Conservation (phyloP, 1,140 invertebrate genomes). For the Dufourea novaeangliae region DNA sequence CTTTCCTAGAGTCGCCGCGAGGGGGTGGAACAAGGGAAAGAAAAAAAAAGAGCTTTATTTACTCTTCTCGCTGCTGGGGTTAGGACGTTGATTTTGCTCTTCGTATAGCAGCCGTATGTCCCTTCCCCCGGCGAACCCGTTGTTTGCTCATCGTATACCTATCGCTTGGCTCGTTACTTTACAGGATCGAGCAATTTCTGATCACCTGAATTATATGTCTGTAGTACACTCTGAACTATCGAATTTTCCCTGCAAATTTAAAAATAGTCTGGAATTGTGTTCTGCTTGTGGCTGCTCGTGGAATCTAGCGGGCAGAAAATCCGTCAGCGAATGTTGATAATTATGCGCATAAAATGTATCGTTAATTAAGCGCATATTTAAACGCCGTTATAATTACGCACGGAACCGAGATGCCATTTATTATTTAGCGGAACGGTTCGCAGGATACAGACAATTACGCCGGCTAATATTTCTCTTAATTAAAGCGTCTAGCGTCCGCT, state of each 20-base stretch:
- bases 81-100: conserved; percentile 12
- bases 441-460: conserved; percentile 10
- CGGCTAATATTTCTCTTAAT: conserved; percentile 39
- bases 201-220: not conserved
- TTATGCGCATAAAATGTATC: conserved; percentile 32
- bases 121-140: not conserved
- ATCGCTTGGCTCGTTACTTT: not conserved
- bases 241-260: no score
- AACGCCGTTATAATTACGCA: conserved; percentile 31
- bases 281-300: no score
- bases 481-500: conserved; percentile 23
- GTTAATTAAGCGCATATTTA: conserved; percentile 44
- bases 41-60: conserved; percentile 12
- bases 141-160: not conserved
- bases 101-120: not conserved
- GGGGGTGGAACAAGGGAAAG: not conserved
- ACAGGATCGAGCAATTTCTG: not conserved
- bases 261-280: not conserved
- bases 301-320: not conserved
- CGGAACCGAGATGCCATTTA: not conserved
- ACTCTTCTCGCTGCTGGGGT: conserved; percentile 1
- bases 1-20: not conserved
- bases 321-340: conserved; percentile 24
- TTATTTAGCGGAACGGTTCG: conserved; percentile 37
- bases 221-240: not conserved